Evolutionary conservation across 2,113 vertebrate genomes (phyloP).

Genomic region (Lathamus discolor): DNA sequence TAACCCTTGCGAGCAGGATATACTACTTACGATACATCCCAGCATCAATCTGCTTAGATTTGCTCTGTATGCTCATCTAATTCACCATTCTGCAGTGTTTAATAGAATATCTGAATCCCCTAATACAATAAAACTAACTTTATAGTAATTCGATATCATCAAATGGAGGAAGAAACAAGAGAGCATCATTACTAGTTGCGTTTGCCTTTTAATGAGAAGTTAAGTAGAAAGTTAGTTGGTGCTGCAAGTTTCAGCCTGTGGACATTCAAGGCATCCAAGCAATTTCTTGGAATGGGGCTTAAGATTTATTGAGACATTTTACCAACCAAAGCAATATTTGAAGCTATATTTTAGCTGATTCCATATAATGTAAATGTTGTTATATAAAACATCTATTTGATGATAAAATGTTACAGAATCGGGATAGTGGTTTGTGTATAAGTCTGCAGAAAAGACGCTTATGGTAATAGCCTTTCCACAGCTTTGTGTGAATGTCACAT

Average conservation of each 20-base stretch:
- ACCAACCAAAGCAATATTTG: not conserved
- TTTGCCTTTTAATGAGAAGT: not conserved
- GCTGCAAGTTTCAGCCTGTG: not conserved
- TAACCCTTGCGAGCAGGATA: conserved; percentile 25
- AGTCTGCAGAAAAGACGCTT: not conserved
- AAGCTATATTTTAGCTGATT: not conserved
- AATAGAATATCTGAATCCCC: not conserved
- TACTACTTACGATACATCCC: not conserved
- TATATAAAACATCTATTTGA: not conserved
- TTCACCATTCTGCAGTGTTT: not conserved
- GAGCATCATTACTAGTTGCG: not conserved
- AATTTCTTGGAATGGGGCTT: not conserved
- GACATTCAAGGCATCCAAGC: not conserved
- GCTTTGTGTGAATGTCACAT: not conserved
- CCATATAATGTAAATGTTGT: not conserved
- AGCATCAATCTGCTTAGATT: not conserved
- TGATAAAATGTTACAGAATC: not conserved
- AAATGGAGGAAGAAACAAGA: not conserved
- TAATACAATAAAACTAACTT: not conserved
- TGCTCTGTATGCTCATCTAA: not conserved
- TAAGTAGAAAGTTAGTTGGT: not conserved
- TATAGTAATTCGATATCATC: not conserved
- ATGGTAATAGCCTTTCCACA: not conserved
- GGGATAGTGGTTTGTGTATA: not conserved
- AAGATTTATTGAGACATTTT: not conserved